Base-by-base conservation (phyloP, 2,888 invertebrate genomes). In the Aproaerema taeniolella region DNA sequence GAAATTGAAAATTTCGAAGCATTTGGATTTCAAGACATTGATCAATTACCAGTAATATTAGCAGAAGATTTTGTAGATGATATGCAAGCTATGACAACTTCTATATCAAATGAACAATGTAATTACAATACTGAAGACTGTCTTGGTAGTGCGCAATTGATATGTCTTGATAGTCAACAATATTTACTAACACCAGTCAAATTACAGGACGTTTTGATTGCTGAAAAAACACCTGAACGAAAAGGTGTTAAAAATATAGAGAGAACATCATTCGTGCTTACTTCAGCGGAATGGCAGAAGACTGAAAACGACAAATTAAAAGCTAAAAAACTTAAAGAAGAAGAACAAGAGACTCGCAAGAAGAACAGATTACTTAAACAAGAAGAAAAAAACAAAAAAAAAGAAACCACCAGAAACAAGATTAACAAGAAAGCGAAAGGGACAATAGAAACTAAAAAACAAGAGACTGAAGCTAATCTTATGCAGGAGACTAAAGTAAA, bases 291-390 rank as follows among this genome's bases (percentile, higher is more conserved):
- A 25, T 36, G 36, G 36, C 40, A 38, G 36, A 43, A 45, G 32
- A 41, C 40, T 35, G 41, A 43, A 46, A 42, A 45, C 31, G 42
- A 46, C 17, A 39, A 39, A 28, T 39, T 29, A 26, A 42, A 39
- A 31, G 45, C 41, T 39, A 41, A 41, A 39, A 12, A 39, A 45
- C 39, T 41, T 41, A 45, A 45, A 41, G 41, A 41, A 45, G 39
- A 42, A 45, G 39, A 45, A 36, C 45, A 41, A 11, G 45, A 28
- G 41, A 41, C 41, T 37, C 45, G 39, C 17, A 39, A 39, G 28
- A 45, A 41, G 36, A 37, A 39, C 39, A 45, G 45, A 45, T 45
- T 45, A 45, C 39, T 45, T n/a, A 39, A 45, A 42, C 38, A 45
- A 45, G 39, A 41, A 16, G 39, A 45, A 45, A 41, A 45, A 41